Evolutionary conservation across 64 coral and sea anemone genomes (phyloP).

Genomic region (Dendrophyllia cribrosa): DNA sequence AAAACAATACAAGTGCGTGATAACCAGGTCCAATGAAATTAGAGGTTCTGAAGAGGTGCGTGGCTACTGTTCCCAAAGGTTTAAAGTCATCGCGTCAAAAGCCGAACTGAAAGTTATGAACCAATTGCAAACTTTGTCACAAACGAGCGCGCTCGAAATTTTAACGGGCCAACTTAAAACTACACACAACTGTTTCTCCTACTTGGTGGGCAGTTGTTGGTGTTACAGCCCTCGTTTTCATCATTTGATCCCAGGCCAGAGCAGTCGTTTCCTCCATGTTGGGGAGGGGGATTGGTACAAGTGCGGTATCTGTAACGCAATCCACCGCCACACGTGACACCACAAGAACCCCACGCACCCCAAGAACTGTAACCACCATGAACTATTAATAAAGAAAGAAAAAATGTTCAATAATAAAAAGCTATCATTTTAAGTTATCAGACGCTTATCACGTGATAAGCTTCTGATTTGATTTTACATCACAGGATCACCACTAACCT

Average conservation of each 20-base stretch:
- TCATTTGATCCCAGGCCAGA: background rate
- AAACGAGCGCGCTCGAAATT: background rate
- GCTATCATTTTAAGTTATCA: background rate
- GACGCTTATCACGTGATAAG: too few species aligned
- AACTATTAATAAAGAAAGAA: background rate
- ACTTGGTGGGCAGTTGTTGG: background rate
- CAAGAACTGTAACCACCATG: conserved; percentile 4
- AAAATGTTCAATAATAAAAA: background rate
- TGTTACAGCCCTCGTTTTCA: background rate
- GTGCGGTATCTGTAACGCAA: background rate
- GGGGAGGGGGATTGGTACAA: background rate
- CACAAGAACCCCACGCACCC: background rate
- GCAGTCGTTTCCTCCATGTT: background rate
- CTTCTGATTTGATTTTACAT: too few species aligned
- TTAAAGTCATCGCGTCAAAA: too few species aligned
- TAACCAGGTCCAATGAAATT: too few species aligned
- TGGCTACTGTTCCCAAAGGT: too few species aligned
- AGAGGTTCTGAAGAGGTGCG: too few species aligned
- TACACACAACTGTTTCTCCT: background rate
- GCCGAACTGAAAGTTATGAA: too few species aligned
- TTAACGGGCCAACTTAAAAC: too few species aligned
- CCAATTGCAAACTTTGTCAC: too few species aligned
- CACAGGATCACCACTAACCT: too few species aligned
- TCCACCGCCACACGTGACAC: background rate
- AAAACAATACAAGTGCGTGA: too few species aligned